phyloP scores from a whole-genome alignment of 2,113 vertebrate species.

The Megaleporinus macrocephalus region DNA sequence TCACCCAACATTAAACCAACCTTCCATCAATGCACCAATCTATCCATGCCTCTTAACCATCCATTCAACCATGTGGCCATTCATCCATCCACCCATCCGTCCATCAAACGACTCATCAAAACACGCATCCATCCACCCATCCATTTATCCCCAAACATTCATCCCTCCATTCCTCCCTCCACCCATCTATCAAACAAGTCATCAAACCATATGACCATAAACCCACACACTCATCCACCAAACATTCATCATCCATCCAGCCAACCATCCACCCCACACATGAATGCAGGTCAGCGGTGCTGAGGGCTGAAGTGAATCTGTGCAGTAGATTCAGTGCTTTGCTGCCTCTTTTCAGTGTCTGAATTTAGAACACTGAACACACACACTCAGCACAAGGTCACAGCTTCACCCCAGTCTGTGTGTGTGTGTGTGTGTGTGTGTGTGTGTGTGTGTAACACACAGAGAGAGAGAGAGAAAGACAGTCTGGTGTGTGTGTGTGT shows the following conservation, averaged over 20 bases:
- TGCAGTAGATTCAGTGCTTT: background rate
- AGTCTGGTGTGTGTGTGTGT: background rate
- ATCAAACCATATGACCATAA: background rate
- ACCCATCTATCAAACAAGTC: background rate
- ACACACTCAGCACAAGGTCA: constrained; percentile 21
- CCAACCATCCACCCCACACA: background rate
- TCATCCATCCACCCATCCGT: background rate
- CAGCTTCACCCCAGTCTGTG: background rate
- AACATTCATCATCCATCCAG: background rate
- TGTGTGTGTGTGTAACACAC: background rate
- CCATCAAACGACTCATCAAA: background rate
- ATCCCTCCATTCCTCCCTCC: background rate
- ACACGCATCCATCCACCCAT: background rate
- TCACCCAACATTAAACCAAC: background rate
- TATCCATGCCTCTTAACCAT: too few species aligned
- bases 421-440: constrained; percentile 28
- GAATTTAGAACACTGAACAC: background rate
- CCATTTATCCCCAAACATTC: background rate
- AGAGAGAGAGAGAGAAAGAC: background rate
- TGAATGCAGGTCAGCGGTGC: background rate
- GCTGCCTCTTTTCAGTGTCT: background rate
- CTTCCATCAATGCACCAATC: background rate
- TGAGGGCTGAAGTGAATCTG: background rate
- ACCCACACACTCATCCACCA: background rate
- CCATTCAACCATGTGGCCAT: too few species aligned